phyloP scores from a whole-genome alignment of 2,113 vertebrate genomes.

The Ranitomeya variabilis region DNA sequence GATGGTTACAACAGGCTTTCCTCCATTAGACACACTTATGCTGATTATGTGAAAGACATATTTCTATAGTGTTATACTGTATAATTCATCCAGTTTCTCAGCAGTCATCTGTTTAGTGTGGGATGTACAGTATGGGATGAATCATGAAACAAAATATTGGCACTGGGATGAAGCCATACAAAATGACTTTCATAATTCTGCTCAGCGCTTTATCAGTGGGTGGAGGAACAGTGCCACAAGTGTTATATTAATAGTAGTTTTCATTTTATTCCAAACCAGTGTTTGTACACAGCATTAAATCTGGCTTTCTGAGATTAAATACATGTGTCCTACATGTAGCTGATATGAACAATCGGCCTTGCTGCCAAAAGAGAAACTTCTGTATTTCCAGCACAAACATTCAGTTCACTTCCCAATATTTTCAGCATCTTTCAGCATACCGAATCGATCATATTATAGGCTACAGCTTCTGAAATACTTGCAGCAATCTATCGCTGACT shows the following conservation, averaged over 20 bases:
- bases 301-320: constrained; percentile 34
- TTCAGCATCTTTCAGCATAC: neutral
- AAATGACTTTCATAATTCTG: constrained; percentile 37
- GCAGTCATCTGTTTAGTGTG: constrained; percentile 25
- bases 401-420: neutral
- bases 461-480: neutral
- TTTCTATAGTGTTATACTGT: neutral
- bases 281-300: constrained; percentile 45
- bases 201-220: constrained; percentile 20
- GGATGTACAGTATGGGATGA: constrained; percentile 21
- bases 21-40: constrained; percentile 7
- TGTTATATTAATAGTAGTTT: constrained; percentile 48
- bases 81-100: constrained; percentile 1
- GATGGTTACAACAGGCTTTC: neutral
- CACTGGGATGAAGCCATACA: constrained; percentile 20
- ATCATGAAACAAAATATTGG: constrained; percentile 18
- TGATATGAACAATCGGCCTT: constrained; percentile 19
- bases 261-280: constrained; percentile 48
- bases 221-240: constrained; percentile 34
- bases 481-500: neutral
- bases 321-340: constrained; percentile 26
- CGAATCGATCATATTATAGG: neutral
- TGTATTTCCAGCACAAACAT: neutral
- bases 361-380: neutral
- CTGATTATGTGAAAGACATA: constrained; percentile 12